Base-by-base conservation (phyloP, 2,888 invertebrate genomes). In the Sphecodes monilicornis region DNA sequence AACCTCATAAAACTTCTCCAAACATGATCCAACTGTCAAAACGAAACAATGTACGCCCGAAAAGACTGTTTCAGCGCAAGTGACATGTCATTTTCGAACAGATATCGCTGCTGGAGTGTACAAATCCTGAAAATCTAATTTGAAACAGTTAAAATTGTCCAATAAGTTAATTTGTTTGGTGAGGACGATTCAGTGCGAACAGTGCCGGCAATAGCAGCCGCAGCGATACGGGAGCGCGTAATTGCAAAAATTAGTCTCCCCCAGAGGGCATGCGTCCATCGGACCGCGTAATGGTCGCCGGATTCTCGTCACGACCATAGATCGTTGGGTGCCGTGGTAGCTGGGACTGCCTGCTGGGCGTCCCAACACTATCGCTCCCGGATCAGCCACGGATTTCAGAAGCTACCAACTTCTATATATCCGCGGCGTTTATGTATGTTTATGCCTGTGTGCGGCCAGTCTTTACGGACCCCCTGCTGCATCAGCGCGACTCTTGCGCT, bases 331-430 rank as follows among this genome's bases (percentile, higher is more conserved):
- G 90, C 89, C 89, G 86, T 92, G 87, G 92, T 91, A 92, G 92
- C 91, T 71, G 85, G 80, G 92, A 91, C 92, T 92, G 88, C 93
- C 93, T 88, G 94, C 93, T 93, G 93, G 83, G 93, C 88, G 90
- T 91, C 91, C 93, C 93, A 93, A 92, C 93, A 93, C 92, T 94
- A 94, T 94, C 94, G 93, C 89, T 86, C 91, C 88, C 85, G 91
- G 90, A 94, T 94, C 93, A 93, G 91, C 92, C 92, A 93, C 91
- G 93, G 92, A 93, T 93, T 93, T 93, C 93, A 93, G 93, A 93
- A 93, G 93, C 93, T 93, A 93, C 93, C 92, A 92, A 93, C 93
- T 93, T 93, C 91, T 91, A 91, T 92, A 91, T 88, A 89, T 87
- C 80, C 81, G 81, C 84, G 84, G 86, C 90, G 91, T 92, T 90